Evolutionary conservation across 2,888 invertebrate species (phyloP).

Genomic region (Microplitis manilae): DNA sequence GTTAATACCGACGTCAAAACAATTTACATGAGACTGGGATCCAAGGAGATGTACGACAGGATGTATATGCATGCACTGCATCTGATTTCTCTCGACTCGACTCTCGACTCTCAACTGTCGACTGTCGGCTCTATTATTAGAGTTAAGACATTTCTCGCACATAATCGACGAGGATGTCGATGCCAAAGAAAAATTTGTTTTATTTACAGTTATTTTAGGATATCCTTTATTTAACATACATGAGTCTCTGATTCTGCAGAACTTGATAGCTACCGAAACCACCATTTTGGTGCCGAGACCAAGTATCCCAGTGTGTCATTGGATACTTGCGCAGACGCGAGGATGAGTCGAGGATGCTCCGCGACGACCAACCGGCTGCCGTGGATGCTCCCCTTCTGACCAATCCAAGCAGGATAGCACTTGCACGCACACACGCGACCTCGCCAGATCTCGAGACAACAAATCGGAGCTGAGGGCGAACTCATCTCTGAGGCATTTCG

Average conservation of each 20-base stretch:
- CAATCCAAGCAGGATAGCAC: slow-evolving; percentile 66
- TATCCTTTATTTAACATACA: neutral
- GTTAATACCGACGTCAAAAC: slow-evolving; percentile 49
- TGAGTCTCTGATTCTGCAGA: neutral
- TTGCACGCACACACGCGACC: slow-evolving; percentile 50
- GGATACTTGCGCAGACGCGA: slow-evolving; percentile 50
- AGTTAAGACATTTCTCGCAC: slow-evolving; percentile 51
- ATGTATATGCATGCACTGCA: slow-evolving; percentile 59
- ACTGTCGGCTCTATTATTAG: slow-evolving; percentile 62
- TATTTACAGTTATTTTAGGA: slow-evolving; percentile 27
- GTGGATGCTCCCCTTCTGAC: slow-evolving; percentile 66
- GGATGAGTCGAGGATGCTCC: slow-evolving; percentile 68
- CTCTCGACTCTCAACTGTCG: slow-evolving; percentile 11
- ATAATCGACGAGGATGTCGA: slow-evolving; percentile 47
- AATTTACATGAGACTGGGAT: slow-evolving; percentile 55
- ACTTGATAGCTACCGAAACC: neutral
- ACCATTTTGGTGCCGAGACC: slow-evolving; percentile 62
- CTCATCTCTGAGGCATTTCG: neutral
- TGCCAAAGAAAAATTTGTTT: slow-evolving; percentile 31
- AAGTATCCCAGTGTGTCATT: slow-evolving; percentile 42
- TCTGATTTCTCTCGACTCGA: slow-evolving; percentile 51
- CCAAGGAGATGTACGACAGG: slow-evolving; percentile 63
- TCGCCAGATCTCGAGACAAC: slow-evolving; percentile 43
- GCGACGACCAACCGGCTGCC: slow-evolving; percentile 60
- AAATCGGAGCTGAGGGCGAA: slow-evolving; percentile 36